These are phyloP conservation scores for Drosophila athabasca DNA, from an alignment of 1,140 invertebrate genomes.

Conservation along the genomic window DNA sequence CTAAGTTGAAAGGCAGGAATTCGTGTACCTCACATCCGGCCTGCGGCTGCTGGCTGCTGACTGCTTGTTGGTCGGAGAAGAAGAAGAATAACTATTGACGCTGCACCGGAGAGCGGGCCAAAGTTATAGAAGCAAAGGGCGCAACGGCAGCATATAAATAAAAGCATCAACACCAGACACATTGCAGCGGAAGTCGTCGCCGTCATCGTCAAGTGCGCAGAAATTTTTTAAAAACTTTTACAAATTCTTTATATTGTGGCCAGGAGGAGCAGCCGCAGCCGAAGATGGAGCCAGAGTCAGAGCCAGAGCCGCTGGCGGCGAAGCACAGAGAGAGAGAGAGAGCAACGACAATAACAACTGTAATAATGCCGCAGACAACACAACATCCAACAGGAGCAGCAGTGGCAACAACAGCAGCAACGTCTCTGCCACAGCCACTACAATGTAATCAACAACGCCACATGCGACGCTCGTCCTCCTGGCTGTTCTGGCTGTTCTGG, in stretches of 20 bases:
- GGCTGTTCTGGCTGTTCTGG: too few relatives aligned
- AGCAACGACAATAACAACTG: conserved; percentile 71
- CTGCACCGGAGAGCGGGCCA: conserved; percentile 57
- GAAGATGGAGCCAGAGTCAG: not conserved
- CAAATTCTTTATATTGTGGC: conserved; percentile 69
- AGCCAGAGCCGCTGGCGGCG: not conserved
- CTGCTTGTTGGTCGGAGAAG: conserved; percentile 27
- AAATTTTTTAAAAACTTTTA: conserved; percentile 75
- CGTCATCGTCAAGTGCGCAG: conserved; percentile 70
- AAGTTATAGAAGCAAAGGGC: conserved; percentile 49
- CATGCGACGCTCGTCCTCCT: conserved; percentile 58
- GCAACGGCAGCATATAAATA: conserved; percentile 56
- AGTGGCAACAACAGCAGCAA: conserved; percentile 5
- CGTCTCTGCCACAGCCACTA: conserved; percentile 32
- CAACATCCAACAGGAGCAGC: conserved; percentile 50
- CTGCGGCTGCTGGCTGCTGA: conserved; percentile 34
- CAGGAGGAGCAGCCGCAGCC: conserved; percentile 12
- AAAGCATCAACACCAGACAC: conserved; percentile 77
- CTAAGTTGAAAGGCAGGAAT: conserved; percentile 58
- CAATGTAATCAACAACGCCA: conserved; percentile 77
- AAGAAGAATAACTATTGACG: conserved; percentile 75
- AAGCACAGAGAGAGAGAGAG: too few relatives aligned
- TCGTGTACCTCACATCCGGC: conserved; percentile 68
- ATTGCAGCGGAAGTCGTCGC: conserved; percentile 74
- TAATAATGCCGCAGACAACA: conserved; percentile 78